phyloP scores from a whole-genome alignment of 2,888 invertebrate genomes.

The Rhodophaea formosa region DNA sequence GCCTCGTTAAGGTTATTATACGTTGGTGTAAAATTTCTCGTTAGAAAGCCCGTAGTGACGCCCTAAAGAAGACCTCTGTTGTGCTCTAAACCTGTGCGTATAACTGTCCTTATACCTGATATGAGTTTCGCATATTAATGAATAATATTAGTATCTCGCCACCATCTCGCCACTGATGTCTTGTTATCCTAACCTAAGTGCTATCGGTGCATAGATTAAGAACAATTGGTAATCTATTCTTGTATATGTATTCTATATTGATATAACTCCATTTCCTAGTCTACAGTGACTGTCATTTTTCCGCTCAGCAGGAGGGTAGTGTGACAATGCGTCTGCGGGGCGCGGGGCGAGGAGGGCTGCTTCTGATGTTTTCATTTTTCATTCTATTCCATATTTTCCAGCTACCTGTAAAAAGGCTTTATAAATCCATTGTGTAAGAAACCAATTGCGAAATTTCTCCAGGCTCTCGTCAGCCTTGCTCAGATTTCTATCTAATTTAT shows the following conservation, averaged over 20 bases:
- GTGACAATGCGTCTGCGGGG: conserved; percentile 58
- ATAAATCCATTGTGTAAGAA: conserved; percentile 34
- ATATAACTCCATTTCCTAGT: conserved; percentile 25
- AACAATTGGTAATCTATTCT: background rate
- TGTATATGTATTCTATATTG: too few species aligned
- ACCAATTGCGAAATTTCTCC: background rate
- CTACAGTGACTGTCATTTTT: conserved; percentile 57
- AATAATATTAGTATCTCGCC: too few species aligned
- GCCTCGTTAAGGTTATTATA: too few species aligned
- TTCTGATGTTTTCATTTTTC: conserved; percentile 75
- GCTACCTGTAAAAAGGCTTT: conserved; percentile 44
- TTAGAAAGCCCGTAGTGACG: too few species aligned
- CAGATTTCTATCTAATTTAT: background rate
- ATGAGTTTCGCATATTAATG: too few species aligned
- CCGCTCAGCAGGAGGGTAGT: conserved; percentile 58
- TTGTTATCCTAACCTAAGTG: too few species aligned
- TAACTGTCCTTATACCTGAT: too few species aligned
- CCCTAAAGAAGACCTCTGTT: too few species aligned
- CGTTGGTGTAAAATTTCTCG: too few species aligned
- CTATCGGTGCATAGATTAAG: too few species aligned
- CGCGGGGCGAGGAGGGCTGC: conserved; percentile 38
- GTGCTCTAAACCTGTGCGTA: too few species aligned
- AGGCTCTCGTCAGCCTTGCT: background rate
- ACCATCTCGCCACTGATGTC: too few species aligned
- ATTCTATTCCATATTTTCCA: conserved; percentile 58